Evolutionary conservation across 2,888 invertebrate genomes (phyloP).

Genomic region (Drosophila subsilvestris): DNA sequence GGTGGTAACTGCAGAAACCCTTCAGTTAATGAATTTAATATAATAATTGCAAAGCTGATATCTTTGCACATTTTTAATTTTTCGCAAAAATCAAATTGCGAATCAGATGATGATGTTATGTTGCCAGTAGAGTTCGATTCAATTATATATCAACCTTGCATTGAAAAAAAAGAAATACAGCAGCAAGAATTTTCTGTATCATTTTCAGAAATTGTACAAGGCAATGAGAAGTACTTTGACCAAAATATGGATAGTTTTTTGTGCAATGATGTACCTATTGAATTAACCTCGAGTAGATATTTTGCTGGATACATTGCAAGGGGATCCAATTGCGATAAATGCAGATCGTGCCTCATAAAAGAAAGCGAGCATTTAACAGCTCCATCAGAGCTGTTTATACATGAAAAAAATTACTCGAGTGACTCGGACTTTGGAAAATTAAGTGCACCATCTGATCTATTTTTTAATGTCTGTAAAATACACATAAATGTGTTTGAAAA

Average conservation of each 20-base stretch:
- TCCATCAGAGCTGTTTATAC: too few species aligned
- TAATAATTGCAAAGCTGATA: conserved; percentile 3
- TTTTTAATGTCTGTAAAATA: too few species aligned
- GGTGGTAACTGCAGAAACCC: conserved; percentile 4
- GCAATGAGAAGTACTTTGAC: conserved; percentile 1
- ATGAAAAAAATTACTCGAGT: too few species aligned
- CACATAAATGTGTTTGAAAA: too few species aligned
- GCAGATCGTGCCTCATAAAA: too few species aligned
- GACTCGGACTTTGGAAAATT: too few species aligned
- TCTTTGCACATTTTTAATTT: conserved; percentile 6
- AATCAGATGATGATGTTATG: conserved; percentile 3
- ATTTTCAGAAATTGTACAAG: conserved; percentile 3
- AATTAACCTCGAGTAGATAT: conserved; percentile 1
- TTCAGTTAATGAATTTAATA: conserved; percentile 4
- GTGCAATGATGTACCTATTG: conserved; percentile 5
- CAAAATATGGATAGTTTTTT: not conserved
- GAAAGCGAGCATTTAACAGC: too few species aligned
- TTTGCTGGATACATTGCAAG: conserved; percentile 1
- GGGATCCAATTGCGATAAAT: not conserved
- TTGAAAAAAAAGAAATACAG: conserved; percentile 1
- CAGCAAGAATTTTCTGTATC: conserved; percentile 5
- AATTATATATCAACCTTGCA: conserved; percentile 5
- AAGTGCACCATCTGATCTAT: too few species aligned
- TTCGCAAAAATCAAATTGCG: not conserved
- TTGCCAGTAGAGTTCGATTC: conserved; percentile 2